Conservation (phyloP, 2,888 invertebrate species). For the Lepidochrysops patricia region DNA sequence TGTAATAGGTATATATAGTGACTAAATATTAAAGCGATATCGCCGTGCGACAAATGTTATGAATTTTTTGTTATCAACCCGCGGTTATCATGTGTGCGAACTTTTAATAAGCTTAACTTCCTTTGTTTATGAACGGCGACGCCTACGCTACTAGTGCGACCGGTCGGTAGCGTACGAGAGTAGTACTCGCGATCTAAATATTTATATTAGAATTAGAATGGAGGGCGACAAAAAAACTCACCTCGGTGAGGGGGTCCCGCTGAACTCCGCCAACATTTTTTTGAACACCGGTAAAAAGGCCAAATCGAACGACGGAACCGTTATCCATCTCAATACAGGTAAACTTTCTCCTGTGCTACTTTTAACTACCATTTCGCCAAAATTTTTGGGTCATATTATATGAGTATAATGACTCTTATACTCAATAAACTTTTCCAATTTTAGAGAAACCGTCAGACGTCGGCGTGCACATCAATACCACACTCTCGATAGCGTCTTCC, state of each 20-base stretch:
- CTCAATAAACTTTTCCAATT: conserved; percentile 28
- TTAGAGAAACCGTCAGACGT: conserved; percentile 59
- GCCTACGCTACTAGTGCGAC: conserved; percentile 46
- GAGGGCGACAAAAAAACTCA: conserved; percentile 58
- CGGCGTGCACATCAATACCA: conserved; percentile 65
- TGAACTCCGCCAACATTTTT: conserved; percentile 62
- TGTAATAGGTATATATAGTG: conserved; percentile 23
- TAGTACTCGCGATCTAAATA: conserved; percentile 24
- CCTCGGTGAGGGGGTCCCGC: conserved; percentile 56
- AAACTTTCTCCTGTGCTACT: background rate
- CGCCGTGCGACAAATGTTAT: conserved; percentile 25
- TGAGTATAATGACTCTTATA: too few species aligned
- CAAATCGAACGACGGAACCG: conserved; percentile 58
- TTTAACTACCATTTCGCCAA: conserved; percentile 15
- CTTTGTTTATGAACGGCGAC: conserved; percentile 64
- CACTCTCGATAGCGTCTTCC: conserved; percentile 65
- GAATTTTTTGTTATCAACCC: conserved; percentile 44
- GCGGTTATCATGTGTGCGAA: conserved; percentile 53
- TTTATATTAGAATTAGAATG: conserved; percentile 40
- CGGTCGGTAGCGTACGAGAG: conserved; percentile 41
- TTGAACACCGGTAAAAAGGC: conserved; percentile 57
- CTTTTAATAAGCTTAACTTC: conserved; percentile 57
- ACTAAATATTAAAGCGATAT: conserved; percentile 20
- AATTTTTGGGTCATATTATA: too few species aligned
- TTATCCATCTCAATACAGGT: conserved; percentile 67